Evolutionary conservation across 2,113 vertebrate genomes (phyloP), one percentile per base, ranked within the genome.

Genomic region (Neogobius melanostomus): DNA sequence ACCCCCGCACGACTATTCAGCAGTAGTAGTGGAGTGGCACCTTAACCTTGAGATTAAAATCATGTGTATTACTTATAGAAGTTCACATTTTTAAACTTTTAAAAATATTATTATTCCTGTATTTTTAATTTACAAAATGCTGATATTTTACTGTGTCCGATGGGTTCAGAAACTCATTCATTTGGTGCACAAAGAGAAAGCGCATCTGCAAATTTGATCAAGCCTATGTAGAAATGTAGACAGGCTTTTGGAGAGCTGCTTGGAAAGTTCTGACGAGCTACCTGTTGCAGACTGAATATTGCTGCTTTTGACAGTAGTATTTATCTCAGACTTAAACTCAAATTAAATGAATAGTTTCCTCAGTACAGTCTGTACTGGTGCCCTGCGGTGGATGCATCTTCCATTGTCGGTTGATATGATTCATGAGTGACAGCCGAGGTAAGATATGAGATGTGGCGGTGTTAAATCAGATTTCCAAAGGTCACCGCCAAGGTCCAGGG

Each of bases 401-500:
- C 77, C 60, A 73, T 78, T 82, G 70, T 76, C 74, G 57, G 16
- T 71, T 68, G 74, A 68, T 47, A 66, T 85, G 68, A 82, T 88
- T 86, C 83, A 82, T 75, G 78, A 84, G 73, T 78, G 85, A 86
- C 87, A 85, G 86, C 57, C 17, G 66, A 80, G 79, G 80, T 84
- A 74, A 76, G 79, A 86, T 87, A 77, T 82, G 83, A 81, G 82
- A 88, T 88, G 78, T 80, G 77, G 67, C 68, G 67, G 74, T 56
- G 53, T 69, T 83, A 74, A 86, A 85, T 82, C 82, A 7, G 75
- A 80, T 80, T 79, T 69, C 68, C 73, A 87, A 66, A 88, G 86
- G 90, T 88, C 85, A 83, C 62, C 47, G 65, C 69, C 81, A 88
- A 91, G 88, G 85, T 87, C 82, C 71, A 36, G 52, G 77, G 84